Percentiles rank a stretch among this genome's conserved stretches.
Evolutionary conservation across 2,888 invertebrate species (phyloP).

Genomic region (Cyaniris semiargus): DNA sequence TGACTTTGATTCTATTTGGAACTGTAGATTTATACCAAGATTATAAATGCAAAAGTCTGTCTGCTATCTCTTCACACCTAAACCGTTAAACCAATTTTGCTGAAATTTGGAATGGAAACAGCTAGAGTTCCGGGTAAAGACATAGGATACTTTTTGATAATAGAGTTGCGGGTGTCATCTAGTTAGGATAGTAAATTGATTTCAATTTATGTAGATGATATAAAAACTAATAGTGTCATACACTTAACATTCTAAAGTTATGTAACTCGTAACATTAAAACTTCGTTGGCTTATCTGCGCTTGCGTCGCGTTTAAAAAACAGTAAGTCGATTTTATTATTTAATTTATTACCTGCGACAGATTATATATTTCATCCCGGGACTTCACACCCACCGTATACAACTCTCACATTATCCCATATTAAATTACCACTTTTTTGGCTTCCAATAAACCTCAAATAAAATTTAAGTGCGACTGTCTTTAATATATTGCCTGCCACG

Average conservation of each 20-base stretch:
- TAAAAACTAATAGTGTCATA: no score
- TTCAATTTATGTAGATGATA: no score
- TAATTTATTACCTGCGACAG: not conserved
- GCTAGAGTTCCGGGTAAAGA: no score
- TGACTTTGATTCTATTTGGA: not conserved
- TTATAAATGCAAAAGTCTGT: no score
- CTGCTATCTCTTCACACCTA: no score
- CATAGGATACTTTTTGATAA: no score
- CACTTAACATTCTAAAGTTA: not conserved
- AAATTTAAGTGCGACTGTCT: constrained; percentile 24
- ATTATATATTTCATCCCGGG: constrained; percentile 12
- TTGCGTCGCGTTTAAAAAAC: not conserved
- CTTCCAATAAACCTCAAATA: constrained; percentile 27
- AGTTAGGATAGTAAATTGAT: no score
- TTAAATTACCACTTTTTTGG: constrained; percentile 22
- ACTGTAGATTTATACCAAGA: not conserved
- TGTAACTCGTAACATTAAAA: not conserved
- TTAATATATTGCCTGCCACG: constrained; percentile 10
- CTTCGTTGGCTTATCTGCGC: not conserved
- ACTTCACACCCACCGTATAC: constrained; percentile 13
- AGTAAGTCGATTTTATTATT: constrained; percentile 11
- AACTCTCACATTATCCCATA: constrained; percentile 25
- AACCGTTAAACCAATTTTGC: no score
- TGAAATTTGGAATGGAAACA: no score
- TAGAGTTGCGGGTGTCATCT: no score